These are phyloP conservation scores for Belonocnema kinseyi DNA, from an alignment of 1,140 invertebrate species.

Conservation along the genomic window DNA sequence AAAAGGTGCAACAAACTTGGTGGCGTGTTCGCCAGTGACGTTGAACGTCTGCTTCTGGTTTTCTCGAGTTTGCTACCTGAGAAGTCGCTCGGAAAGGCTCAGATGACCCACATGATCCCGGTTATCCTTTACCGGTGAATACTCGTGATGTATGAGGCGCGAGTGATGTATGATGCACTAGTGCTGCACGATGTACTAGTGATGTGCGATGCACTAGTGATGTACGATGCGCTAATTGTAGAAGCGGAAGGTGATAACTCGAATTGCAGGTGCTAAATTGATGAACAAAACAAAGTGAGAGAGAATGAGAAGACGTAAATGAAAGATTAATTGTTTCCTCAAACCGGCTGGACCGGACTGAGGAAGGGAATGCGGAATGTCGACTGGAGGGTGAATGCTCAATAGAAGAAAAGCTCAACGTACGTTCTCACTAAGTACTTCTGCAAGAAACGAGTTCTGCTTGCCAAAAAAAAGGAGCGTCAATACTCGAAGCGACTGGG, in stretches of 20 bases:
- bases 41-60: slow-evolving; percentile 34
- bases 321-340: slow-evolving; percentile 15
- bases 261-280: slow-evolving; percentile 30
- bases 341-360: slow-evolving; percentile 63
- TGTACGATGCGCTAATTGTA: slow-evolving; percentile 26
- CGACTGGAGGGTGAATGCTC: slow-evolving; percentile 2
- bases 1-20: slow-evolving; percentile 87
- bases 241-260: slow-evolving; percentile 33
- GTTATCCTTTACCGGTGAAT: slow-evolving; percentile 19
- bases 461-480: slow-evolving; percentile 5
- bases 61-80: slow-evolving; percentile 22
- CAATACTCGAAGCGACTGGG: slow-evolving; percentile 27
- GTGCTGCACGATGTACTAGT: too few species aligned
- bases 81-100: slow-evolving; percentile 22
- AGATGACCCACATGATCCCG: slow-evolving; percentile 4
- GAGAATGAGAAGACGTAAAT: slow-evolving; percentile 19
- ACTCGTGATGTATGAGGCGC: background rate
- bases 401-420: slow-evolving; percentile 44
- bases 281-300: slow-evolving; percentile 19
- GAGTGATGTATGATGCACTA: too few species aligned
- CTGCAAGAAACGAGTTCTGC: slow-evolving; percentile 37
- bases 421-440: slow-evolving; percentile 61
- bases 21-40: slow-evolving; percentile 83
- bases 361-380: slow-evolving; percentile 15
- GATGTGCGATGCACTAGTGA: slow-evolving; percentile 22